Base-by-base conservation (phyloP, 2,113 vertebrate genomes). In the Microcebus ravelobensis region DNA sequence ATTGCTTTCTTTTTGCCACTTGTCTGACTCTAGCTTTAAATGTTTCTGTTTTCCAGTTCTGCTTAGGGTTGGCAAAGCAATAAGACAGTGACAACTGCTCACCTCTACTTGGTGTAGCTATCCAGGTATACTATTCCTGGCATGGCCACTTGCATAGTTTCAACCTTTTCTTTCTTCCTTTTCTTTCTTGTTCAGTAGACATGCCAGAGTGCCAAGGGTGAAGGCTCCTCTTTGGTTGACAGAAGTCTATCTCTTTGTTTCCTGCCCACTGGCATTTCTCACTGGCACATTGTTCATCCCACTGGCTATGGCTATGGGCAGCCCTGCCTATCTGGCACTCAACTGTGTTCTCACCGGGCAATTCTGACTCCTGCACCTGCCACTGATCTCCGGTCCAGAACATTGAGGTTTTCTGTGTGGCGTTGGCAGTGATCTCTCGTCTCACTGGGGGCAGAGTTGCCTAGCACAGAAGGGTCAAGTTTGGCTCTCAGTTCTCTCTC, bases 331-430 rank as follows among this genome's bases (percentile, higher is more conserved):
- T 67, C 55, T 94, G 68, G 45, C 15, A 42, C 25, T 18, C 10
- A 67, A 9, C 23, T 74, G 11, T 59, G 8, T 39, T 52, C 63
- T 73, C 80, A n/a, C 17, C 61, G 45, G 50, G 55, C 25, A 84
- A 14, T 81, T 93, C 34, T 76, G 45, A 77, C 29, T 80, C 11
- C 52, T 91, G 31, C 34, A 93, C 34, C 50, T 86, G 77, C 59
- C 5, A 6, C 34, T 95, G 45, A 11, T 85, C 3, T 73, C 45
- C 90, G 65, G 45, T 96, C 23, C 23, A 80, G 65, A 93, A 59
- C 18, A 31, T 3, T 8, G 9, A 45, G 2, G 1, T 80, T 0
- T 1, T 20, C 23, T 55, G 39, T 48, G n/a, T 4, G 14, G 25
- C 31, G 20, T 36, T 61, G 57, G 50, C 31, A 79, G 7, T 48